phyloP scores from a whole-genome alignment of 53 echinoderm and acorn worm species.

The Henricia sp. region DNA sequence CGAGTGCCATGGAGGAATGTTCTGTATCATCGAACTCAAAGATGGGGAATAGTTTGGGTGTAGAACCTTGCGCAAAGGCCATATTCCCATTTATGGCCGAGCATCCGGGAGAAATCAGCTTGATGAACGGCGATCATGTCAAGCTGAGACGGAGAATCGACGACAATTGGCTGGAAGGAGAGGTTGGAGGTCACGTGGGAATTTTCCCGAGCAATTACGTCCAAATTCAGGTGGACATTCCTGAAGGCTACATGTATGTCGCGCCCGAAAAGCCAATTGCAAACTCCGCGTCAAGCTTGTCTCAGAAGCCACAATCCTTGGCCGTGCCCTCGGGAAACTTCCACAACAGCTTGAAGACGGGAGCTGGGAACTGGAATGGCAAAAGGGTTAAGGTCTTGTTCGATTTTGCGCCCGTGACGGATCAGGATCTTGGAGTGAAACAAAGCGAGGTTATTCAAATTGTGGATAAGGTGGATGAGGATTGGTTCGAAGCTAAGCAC shows the following conservation, averaged over 20 bases:
- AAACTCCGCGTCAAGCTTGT: neutral
- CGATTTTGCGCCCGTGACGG: slow-evolving; percentile 88
- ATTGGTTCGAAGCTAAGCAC: slow-evolving; percentile 91
- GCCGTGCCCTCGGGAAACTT: slow-evolving; percentile 24
- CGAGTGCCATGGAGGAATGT: neutral
- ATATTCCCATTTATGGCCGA: slow-evolving; percentile 91
- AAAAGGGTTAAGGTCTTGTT: slow-evolving; percentile 85
- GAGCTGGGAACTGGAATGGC: slow-evolving; percentile 59
- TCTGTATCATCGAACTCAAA: neutral
- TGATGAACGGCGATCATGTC: slow-evolving; percentile 93
- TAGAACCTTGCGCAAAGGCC: slow-evolving; percentile 77
- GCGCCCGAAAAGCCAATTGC: slow-evolving; percentile 41
- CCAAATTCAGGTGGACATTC: slow-evolving; percentile 81
- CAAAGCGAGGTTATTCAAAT: slow-evolving; percentile 82
- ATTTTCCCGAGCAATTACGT: slow-evolving; percentile 97
- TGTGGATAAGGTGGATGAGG: slow-evolving; percentile 75
- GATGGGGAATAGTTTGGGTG: neutral
- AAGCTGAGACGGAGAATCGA: slow-evolving; percentile 67
- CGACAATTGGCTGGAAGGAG: slow-evolving; percentile 95
- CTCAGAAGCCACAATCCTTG: slow-evolving; percentile 16
- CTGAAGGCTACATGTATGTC: slow-evolving; percentile 66
- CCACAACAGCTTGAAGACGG: slow-evolving; percentile 39
- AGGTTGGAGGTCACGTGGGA: slow-evolving; percentile 84
- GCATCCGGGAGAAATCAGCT: slow-evolving; percentile 84
- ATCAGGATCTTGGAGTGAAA: slow-evolving; percentile 80